Conservation (phyloP, 2,888 invertebrate genomes). For the Tridacna gigas region DNA sequence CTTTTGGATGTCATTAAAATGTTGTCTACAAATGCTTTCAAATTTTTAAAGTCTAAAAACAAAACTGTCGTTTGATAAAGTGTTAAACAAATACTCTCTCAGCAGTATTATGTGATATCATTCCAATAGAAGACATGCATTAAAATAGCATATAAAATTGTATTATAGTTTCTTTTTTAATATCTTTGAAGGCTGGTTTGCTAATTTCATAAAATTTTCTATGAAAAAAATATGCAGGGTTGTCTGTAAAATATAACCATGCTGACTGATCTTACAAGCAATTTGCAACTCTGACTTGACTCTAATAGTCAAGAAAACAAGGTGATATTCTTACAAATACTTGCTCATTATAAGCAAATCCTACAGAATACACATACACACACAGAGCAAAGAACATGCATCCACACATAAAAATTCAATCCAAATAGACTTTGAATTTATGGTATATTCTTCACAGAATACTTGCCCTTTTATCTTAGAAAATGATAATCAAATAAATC, state of each 20-base stretch:
- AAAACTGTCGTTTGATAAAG: not conserved
- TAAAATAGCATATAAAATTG: not conserved
- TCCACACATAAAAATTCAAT: not conserved
- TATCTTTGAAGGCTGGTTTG: not conserved
- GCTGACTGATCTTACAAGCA: not conserved
- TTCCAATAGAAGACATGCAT: not conserved
- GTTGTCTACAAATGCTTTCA: not conserved
- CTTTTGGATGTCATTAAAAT: not conserved
- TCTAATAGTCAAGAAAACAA: too few species aligned
- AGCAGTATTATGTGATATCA: not conserved
- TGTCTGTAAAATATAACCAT: not conserved
- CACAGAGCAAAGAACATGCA: not conserved
- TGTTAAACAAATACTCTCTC: not conserved
- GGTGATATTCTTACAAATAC: too few species aligned
- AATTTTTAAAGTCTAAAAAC: not conserved
- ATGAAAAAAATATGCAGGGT: too few species aligned
- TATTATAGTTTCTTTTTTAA: not conserved
- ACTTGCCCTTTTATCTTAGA: not conserved
- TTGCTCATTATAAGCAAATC: not conserved
- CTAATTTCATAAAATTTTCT: not conserved
- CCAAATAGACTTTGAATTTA: not conserved
- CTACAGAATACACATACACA: not conserved
- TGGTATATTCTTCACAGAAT: not conserved
- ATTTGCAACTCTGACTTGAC: too few species aligned
- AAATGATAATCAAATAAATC: not conserved